Conservation (phyloP, 2,888 invertebrate species). For the Galeopsomyia nigrocyanea region DNA sequence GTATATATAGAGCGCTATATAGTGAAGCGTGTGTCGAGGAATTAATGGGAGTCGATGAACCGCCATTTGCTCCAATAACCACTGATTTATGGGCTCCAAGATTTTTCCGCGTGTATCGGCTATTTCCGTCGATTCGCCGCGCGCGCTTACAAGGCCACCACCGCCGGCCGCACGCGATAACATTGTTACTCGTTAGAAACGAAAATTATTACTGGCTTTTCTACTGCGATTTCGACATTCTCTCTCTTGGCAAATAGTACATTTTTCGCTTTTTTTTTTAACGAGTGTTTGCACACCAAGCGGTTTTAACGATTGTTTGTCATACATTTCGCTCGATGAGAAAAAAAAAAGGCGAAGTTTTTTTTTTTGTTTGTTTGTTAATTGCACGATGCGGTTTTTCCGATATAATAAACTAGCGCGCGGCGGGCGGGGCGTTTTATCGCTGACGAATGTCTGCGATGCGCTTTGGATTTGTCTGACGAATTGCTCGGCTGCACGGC, state of each 20-base stretch:
- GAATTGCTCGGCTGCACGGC: neutral
- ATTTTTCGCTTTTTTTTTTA: too few species aligned
- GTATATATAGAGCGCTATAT: too few species aligned
- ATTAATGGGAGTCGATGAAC: constrained; percentile 25
- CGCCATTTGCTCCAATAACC: constrained; percentile 25
- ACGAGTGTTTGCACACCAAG: constrained; percentile 1
- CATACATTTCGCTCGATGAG: neutral
- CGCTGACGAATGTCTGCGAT: constrained; percentile 28
- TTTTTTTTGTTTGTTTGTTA: too few species aligned
- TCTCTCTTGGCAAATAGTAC: too few species aligned
- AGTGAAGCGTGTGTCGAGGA: neutral
- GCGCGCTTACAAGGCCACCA: too few species aligned
- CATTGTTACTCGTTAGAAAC: too few species aligned
- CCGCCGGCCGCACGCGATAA: too few species aligned
- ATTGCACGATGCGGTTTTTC: constrained; percentile 16
- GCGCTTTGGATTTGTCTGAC: neutral
- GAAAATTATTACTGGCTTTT: too few species aligned
- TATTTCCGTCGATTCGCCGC: too few species aligned
- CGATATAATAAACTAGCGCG: constrained; percentile 27
- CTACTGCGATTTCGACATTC: constrained; percentile 5
- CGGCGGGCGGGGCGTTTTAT: constrained; percentile 11
- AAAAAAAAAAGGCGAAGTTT: neutral
- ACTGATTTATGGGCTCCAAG: constrained; percentile 15
- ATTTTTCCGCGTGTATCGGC: too few species aligned
- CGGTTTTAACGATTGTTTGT: constrained; percentile 4